Evolutionary conservation across 2,113 vertebrate genomes (phyloP).

Genomic region (Myiozetetes cayanensis): DNA sequence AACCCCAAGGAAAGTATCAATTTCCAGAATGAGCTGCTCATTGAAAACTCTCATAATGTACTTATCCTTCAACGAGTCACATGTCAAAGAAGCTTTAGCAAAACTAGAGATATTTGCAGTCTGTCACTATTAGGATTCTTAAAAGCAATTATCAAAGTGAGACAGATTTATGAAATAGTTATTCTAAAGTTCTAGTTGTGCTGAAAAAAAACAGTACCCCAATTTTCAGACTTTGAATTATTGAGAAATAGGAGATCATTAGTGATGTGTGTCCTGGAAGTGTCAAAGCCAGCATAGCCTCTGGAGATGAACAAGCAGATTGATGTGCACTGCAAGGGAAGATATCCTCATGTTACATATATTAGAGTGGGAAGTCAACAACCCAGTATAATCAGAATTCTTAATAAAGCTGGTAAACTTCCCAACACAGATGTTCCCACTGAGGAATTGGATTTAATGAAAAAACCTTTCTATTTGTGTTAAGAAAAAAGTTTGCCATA

Average conservation of each 20-base stretch:
- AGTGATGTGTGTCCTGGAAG: not conserved
- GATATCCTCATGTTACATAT: not conserved
- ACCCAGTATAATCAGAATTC: not conserved
- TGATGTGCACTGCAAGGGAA: not conserved
- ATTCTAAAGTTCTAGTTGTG: not conserved
- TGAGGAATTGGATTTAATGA: not conserved
- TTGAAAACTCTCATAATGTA: not conserved
- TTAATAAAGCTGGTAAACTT: not conserved
- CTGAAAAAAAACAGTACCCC: not conserved
- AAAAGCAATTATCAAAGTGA: not conserved
- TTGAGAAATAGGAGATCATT: not conserved
- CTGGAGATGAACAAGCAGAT: not conserved
- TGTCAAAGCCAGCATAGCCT: not conserved
- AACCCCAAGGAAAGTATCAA: not conserved
- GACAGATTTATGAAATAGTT: not conserved
- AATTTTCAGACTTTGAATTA: not conserved
- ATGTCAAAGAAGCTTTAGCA: not conserved
- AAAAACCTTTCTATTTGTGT: not conserved
- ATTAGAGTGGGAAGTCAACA: not conserved
- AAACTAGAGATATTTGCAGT: not conserved
- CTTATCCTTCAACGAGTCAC: not conserved
- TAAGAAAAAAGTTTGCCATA: not conserved
- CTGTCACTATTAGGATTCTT: not conserved
- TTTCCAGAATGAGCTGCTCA: not conserved
- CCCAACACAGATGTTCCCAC: not conserved